These are phyloP conservation scores for Corythornis leucogaster DNA, from an alignment of 2,797 vertebrate genomes.

Conservation along the genomic window DNA sequence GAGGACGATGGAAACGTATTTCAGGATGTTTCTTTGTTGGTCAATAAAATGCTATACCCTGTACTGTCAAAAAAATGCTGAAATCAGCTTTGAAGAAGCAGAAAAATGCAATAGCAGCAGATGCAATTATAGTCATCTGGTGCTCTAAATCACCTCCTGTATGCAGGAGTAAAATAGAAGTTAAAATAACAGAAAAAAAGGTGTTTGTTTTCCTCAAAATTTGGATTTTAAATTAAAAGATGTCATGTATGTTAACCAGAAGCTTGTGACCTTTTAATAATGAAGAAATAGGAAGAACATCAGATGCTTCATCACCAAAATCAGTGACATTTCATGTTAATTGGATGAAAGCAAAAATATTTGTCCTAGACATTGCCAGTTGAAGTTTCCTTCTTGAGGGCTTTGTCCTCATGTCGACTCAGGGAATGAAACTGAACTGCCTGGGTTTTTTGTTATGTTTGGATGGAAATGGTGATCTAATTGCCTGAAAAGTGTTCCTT, in stretches of 20 bases:
- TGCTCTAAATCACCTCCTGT: slow-evolving; percentile 5
- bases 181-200: not conserved
- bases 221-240: not conserved
- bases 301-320: not conserved
- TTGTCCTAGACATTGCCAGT: not conserved
- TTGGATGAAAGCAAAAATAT: not conserved
- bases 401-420: not conserved
- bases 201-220: not conserved
- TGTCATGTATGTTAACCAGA: not conserved
- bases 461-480: not conserved
- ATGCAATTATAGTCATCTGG: slow-evolving; percentile 39
- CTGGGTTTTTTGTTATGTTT: not conserved
- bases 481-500: not conserved
- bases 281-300: not conserved
- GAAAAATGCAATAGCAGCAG: slow-evolving; percentile 12
- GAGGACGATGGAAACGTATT: slow-evolving; percentile 56
- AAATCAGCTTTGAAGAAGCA: slow-evolving; percentile 46
- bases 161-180: slow-evolving; percentile 18
- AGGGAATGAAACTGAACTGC: not conserved
- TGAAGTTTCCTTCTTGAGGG: not conserved
- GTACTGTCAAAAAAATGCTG: slow-evolving; percentile 46
- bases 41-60: slow-evolving; percentile 61
- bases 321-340: slow-evolving; percentile 3
- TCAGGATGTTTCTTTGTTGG: slow-evolving; percentile 55
- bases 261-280: not conserved